Evolutionary conservation across 2,888 invertebrate genomes (phyloP).

Genomic region (Troides helena): DNA sequence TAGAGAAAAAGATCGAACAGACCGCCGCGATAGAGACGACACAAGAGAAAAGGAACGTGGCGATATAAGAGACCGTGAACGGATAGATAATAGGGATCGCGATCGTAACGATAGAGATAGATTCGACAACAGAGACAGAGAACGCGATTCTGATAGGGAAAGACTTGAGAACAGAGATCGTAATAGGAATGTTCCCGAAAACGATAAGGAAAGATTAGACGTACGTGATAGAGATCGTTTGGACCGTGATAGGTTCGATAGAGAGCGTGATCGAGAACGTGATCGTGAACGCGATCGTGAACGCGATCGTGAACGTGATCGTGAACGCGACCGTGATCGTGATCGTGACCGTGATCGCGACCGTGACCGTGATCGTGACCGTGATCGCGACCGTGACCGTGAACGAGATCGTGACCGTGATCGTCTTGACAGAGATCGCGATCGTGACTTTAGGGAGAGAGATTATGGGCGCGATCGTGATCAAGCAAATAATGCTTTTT

Average conservation of each 20-base stretch:
- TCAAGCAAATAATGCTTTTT: slow-evolving; percentile 82
- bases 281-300: slow-evolving; percentile 31
- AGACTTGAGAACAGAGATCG: slow-evolving; percentile 37
- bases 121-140: slow-evolving; percentile 50
- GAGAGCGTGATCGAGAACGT: slow-evolving; percentile 37
- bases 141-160: slow-evolving; percentile 46
- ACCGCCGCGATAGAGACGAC: slow-evolving; percentile 43
- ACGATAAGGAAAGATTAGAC: slow-evolving; percentile 47
- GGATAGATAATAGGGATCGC: slow-evolving; percentile 37
- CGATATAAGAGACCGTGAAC: slow-evolving; percentile 44
- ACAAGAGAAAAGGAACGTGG: slow-evolving; percentile 53
- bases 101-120: slow-evolving; percentile 45
- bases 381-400: slow-evolving; percentile 47
- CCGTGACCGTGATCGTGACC: slow-evolving; percentile 41
- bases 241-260: slow-evolving; percentile 42
- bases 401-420: slow-evolving; percentile 48
- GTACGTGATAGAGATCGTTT: slow-evolving; percentile 50
- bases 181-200: slow-evolving; percentile 45
- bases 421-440: slow-evolving; percentile 43
- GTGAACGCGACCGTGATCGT: slow-evolving; percentile 56
- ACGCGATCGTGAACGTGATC: slow-evolving; percentile 41
- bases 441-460: slow-evolving; percentile 45
- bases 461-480: slow-evolving; percentile 73
- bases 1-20: slow-evolving; percentile 44
- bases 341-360: slow-evolving; percentile 50